Conservation (phyloP, 2,113 vertebrate genomes). For the Paracanthobrama guichenoti region DNA sequence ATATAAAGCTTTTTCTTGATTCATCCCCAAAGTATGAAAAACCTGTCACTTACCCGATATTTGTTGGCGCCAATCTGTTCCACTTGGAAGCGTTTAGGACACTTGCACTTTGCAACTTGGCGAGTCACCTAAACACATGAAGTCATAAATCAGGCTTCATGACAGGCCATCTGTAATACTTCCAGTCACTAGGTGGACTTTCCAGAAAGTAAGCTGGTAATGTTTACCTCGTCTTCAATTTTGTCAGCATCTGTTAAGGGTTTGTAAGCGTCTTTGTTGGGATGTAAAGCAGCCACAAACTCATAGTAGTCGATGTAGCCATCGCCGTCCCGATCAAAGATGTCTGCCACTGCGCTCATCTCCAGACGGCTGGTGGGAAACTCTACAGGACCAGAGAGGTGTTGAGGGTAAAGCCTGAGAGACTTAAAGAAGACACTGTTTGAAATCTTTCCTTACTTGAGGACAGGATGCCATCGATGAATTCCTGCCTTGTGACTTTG, state of each 20-base stretch:
- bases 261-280: constrained; percentile 98
- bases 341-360: constrained; percentile 99
- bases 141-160: constrained; percentile 29
- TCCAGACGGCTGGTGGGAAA: constrained; percentile 96
- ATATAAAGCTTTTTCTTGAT: neutral
- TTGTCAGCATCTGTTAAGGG: constrained; percentile 97
- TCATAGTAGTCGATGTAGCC: constrained; percentile 99
- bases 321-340: constrained; percentile 95
- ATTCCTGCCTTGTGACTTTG: constrained; percentile 97
- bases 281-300: constrained; percentile 97
- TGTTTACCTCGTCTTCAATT: constrained; percentile 95
- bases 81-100: constrained; percentile 97
- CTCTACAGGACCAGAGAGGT: constrained; percentile 68
- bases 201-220: neutral
- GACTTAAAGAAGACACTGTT: neutral
- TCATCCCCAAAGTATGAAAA: neutral
- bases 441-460: constrained; percentile 85
- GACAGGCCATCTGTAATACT: neutral
- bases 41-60: constrained; percentile 85
- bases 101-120: constrained; percentile 98
- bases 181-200: neutral
- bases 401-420: neutral
- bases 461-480: constrained; percentile 97
- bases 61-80: constrained; percentile 99
- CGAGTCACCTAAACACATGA: constrained; percentile 86